Base-by-base conservation (phyloP, 2,797 vertebrate genomes). In the Pteropus rufus region DNA sequence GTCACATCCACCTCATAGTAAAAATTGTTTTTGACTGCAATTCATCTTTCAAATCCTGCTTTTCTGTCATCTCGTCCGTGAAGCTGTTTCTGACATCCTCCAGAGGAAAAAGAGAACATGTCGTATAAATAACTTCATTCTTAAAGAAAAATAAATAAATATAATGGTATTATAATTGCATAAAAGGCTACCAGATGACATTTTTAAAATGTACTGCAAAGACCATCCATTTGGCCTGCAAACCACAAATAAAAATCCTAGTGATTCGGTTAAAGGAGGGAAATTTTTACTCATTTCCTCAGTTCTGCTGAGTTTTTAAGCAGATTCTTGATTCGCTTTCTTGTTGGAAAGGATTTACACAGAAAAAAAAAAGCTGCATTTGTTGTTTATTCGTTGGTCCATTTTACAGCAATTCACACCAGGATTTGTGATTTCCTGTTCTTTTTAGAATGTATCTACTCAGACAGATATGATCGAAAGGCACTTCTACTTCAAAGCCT, bases 11-110 rank as follows among this genome's bases (percentile, higher is more conserved):
- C 36, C 24, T 87, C 44, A 10, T 5, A 52, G 44, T 72, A 79
- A 91, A 92, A 88, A 41, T 54, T 26, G 2, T 62, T 81, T 80
- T 81, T 82, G 41, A 65, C 23, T 88, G 52, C 15, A 82, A 39
- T 86, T 88, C 62, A 69, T 64, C 62, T 95, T 95, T 93, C 67
- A 93, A 94, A 82, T 85, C 77, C 39, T 89, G 89, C 62, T 76
- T 94, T 73, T 36, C 62, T 94, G 41, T 82, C 73, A 77, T 62
- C 21, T 72, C 34, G 46, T 81, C 41, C 52, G n/a, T 58, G 39
- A 81, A 69, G 34, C 14, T 15, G 52, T 90, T 79, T 88, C 58
- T 88, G 67, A 91, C 18, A 89, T 39, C 9, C 14, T 64, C 29
- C 70, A 92, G 24, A 84, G 36, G 23, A 97, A 89, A 72, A 54